Percentiles rank a stretch among this genome's conserved stretches.
These are phyloP conservation scores for Drosophila ohnishii DNA, from an alignment of 1,140 invertebrate species.

Conservation along the genomic window DNA sequence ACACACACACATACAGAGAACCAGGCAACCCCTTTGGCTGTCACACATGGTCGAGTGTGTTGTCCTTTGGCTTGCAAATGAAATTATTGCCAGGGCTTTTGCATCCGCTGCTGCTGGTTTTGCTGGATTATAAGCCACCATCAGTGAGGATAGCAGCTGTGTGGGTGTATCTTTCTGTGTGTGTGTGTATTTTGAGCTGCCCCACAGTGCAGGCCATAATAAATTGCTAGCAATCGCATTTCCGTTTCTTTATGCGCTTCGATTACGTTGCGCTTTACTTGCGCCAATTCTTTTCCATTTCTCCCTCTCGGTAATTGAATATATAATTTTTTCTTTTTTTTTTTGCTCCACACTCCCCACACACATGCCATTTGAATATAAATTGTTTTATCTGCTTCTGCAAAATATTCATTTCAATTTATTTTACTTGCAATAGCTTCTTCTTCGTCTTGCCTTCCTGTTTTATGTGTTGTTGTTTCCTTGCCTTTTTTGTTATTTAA, in stretches of 20 bases:
- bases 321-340: constrained; percentile 79
- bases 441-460: constrained; percentile 7
- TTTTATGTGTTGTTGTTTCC: constrained; percentile 18
- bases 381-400: constrained; percentile 77
- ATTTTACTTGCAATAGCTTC: constrained; percentile 60
- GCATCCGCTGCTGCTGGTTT: constrained; percentile 64
- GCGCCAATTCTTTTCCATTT: constrained; percentile 58
- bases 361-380: constrained; percentile 78
- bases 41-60: constrained; percentile 77
- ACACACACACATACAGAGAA: not conserved
- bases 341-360: constrained; percentile 37
- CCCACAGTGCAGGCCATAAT: constrained; percentile 71
- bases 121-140: constrained; percentile 69
- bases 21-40: constrained; percentile 41
- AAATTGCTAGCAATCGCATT: constrained; percentile 81
- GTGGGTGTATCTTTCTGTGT: constrained; percentile 9
- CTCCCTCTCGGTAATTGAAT: constrained; percentile 72
- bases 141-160: constrained; percentile 23
- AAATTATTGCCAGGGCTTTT: constrained; percentile 78
- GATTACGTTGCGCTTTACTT: constrained; percentile 77
- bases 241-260: constrained; percentile 81
- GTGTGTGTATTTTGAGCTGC: constrained; percentile 19
- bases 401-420: constrained; percentile 81
- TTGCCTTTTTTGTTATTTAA: constrained; percentile 63
- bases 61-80: constrained; percentile 78